phyloP scores from a whole-genome alignment of 1,140 invertebrate genomes.

The Macrostomum lignano region DNA sequence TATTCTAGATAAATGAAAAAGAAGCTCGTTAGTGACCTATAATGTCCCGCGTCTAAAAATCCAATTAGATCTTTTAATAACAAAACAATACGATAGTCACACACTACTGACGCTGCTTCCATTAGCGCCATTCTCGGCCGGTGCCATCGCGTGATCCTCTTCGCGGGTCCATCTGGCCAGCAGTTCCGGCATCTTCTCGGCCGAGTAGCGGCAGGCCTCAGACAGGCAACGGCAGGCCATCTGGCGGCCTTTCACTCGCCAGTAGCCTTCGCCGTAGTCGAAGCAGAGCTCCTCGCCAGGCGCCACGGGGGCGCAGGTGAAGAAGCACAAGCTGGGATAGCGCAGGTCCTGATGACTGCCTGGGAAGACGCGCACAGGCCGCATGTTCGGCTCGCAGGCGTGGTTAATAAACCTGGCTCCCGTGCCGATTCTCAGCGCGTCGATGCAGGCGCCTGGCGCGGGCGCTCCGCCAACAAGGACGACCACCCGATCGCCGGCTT shows the following conservation, averaged over 20 bases:
- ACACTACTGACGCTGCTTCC: no score
- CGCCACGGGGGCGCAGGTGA: conserved; percentile 41
- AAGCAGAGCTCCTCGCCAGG: conserved; percentile 63
- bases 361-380: conserved; percentile 63
- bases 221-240: conserved; percentile 53
- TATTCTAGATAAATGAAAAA: no score
- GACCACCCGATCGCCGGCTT: neutral
- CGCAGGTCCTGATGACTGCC: conserved; percentile 56
- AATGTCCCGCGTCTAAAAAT: no score
- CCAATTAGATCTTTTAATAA: no score
- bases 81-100: no score
- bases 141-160: conserved; percentile 33
- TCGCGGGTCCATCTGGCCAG: no score
- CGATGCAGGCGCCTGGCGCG: conserved; percentile 32
- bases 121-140: no score
- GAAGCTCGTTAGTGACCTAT: no score
- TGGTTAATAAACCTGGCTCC: conserved; percentile 78
- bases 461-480: neutral
- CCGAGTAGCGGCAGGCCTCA: conserved; percentile 47
- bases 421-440: conserved; percentile 60
- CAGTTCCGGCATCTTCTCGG: conserved; percentile 35
- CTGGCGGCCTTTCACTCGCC: conserved; percentile 63
- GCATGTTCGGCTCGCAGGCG: conserved; percentile 57
- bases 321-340: conserved; percentile 36
- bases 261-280: conserved; percentile 82